Evolutionary conservation across 2,113 vertebrate genomes (phyloP).

Genomic region (Aramus guarauna): DNA sequence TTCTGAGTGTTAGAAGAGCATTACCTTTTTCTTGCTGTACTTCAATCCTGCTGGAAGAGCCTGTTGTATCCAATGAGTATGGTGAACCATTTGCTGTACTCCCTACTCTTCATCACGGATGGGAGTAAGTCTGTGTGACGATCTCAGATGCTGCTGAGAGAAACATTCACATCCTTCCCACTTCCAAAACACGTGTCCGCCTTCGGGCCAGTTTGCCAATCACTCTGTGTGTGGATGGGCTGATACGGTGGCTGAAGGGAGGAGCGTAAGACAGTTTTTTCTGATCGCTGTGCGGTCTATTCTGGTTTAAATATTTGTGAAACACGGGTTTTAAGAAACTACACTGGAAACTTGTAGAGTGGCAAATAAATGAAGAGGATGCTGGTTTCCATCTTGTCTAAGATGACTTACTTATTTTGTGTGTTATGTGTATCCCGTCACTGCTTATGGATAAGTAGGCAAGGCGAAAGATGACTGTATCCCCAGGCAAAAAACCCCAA

Average conservation of each 20-base stretch:
- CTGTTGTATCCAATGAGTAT: accelerated
- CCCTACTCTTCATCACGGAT: accelerated
- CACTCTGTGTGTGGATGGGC: accelerated
- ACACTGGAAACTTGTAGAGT: not conserved
- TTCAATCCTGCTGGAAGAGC: not conserved
- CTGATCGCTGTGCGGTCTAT: not conserved
- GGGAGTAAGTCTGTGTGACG: not conserved
- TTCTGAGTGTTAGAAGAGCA: not conserved
- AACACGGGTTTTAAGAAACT: not conserved
- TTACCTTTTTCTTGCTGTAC: not conserved
- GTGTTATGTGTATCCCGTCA: not conserved
- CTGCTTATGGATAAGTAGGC: not conserved
- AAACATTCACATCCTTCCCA: not conserved
- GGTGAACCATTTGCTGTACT: not conserved
- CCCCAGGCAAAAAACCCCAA: too few species aligned
- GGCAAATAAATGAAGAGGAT: not conserved
- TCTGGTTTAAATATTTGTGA: not conserved
- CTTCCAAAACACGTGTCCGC: accelerated
- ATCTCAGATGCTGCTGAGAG: not conserved
- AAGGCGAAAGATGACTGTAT: not conserved
- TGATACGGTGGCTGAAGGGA: not conserved
- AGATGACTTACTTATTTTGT: not conserved
- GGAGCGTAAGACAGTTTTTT: not conserved
- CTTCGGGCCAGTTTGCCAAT: not conserved
- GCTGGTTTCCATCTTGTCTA: accelerated